Percentiles rank a stretch among this genome's conserved stretches.
Conservation (phyloP, 2,888 invertebrate genomes). For the Anoplius nigerrimus region DNA sequence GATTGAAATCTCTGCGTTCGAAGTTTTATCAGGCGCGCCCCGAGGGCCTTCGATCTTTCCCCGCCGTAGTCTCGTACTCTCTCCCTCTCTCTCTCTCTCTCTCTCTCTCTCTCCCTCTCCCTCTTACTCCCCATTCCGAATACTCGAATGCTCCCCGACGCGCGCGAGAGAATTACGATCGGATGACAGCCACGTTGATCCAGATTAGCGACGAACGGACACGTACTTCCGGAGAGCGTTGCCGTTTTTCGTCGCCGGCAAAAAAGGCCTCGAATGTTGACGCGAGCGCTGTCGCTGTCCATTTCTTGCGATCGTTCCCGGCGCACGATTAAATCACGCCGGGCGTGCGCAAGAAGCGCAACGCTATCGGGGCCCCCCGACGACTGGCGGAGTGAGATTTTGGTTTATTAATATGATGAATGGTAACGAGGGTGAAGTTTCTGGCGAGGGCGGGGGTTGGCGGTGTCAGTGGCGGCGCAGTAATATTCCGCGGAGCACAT, state of each 20-base stretch:
- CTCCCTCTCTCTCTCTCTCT: constrained; percentile 23
- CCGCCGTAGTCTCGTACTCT: no score
- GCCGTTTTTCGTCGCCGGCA: no score
- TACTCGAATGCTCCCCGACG: neutral
- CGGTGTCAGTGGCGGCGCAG: constrained; percentile 32
- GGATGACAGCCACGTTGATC: constrained; percentile 25
- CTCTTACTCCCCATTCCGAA: constrained; percentile 6
- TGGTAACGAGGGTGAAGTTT: constrained; percentile 56
- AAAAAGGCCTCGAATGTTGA: no score
- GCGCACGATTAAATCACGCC: no score
- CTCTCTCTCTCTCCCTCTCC: constrained; percentile 25
- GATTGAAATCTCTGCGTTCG: constrained; percentile 21
- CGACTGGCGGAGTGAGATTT: constrained; percentile 13
- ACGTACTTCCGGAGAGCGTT: no score
- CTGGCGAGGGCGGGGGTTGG: no score
- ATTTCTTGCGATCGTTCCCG: no score
- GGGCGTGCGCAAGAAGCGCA: no score
- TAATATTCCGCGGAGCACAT: constrained; percentile 46
- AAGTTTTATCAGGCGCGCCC: constrained; percentile 45
- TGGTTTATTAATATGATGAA: constrained; percentile 62
- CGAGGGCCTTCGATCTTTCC: constrained; percentile 45
- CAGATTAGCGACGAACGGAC: constrained; percentile 19
- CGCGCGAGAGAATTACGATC: constrained; percentile 41
- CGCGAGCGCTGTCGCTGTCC: no score
- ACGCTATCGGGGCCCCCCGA: no score